These are phyloP conservation scores for Prunella strophiata DNA, from an alignment of 2,797 vertebrate species.

Conservation along the genomic window DNA sequence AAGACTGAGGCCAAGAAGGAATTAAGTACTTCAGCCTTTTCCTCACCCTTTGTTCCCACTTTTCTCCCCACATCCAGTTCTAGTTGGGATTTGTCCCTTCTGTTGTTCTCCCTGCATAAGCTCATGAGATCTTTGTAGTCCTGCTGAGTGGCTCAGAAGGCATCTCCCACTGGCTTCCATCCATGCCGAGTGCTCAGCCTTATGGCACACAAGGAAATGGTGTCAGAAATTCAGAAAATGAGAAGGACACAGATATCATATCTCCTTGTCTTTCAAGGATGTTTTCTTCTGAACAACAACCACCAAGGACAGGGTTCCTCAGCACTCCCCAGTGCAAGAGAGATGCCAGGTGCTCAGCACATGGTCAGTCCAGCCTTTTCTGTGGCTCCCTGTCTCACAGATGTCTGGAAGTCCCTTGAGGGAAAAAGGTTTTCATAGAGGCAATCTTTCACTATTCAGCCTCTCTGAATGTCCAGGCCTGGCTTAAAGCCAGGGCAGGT, in stretches of 20 bases:
- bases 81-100: not conserved
- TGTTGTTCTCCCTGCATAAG: not conserved
- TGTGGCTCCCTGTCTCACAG: not conserved
- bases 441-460: not conserved
- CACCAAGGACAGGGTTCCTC: not conserved
- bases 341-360: not conserved
- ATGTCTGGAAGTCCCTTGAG: not conserved
- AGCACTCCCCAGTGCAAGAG: too few species aligned
- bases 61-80: fast-evolving
- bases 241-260: not conserved
- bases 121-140: not conserved
- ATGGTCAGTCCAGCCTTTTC: not conserved
- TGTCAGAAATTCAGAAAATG: not conserved
- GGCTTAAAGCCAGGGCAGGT: not conserved
- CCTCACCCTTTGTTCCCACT: not conserved
- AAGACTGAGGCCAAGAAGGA: not conserved
- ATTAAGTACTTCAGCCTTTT: not conserved
- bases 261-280: not conserved
- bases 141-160: not conserved
- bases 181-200: not conserved
- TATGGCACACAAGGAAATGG: fast-evolving
- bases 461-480: not conserved
- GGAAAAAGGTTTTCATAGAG: not conserved
- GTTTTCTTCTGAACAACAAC: not conserved
- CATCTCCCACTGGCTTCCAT: not conserved